These are phyloP conservation scores for Garra rufa DNA, from an alignment of 2,113 vertebrate genomes.

Conservation along the genomic window DNA sequence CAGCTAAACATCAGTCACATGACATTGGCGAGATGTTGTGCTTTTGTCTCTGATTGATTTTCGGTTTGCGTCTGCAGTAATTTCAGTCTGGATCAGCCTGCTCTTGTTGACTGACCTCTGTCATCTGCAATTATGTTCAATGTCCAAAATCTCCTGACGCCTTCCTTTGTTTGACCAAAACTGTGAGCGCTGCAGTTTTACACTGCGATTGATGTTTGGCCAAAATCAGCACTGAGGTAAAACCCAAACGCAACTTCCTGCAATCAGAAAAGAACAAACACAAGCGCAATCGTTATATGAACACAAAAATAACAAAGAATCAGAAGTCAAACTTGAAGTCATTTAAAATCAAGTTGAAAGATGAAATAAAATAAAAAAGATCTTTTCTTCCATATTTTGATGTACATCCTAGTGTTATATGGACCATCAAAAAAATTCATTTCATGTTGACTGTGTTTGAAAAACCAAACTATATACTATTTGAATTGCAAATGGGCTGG, in stretches of 20 bases:
- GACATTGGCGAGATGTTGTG: too few species aligned
- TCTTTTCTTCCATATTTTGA: too few species aligned
- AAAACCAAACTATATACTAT: too few species aligned
- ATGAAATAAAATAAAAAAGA: too few species aligned
- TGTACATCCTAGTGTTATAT: too few species aligned
- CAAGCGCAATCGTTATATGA: neutral
- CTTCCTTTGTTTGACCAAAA: neutral
- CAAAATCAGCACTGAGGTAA: neutral
- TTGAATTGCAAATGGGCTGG: too few species aligned
- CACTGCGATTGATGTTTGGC: neutral
- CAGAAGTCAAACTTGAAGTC: too few species aligned
- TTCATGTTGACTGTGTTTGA: too few species aligned
- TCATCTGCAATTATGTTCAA: neutral
- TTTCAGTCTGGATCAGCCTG: neutral
- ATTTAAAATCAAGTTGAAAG: too few species aligned
- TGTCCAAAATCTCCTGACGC: neutral
- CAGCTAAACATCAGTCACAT: too few species aligned
- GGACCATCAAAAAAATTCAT: too few species aligned
- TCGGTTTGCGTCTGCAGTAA: neutral
- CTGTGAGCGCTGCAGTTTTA: neutral
- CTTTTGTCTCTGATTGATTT: neutral
- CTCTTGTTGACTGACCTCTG: conserved; percentile 17
- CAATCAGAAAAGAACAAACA: neutral
- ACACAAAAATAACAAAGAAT: neutral
- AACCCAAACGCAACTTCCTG: neutral